phyloP scores from a whole-genome alignment of 1,140 invertebrate genomes.

The Ladona fulva region DNA sequence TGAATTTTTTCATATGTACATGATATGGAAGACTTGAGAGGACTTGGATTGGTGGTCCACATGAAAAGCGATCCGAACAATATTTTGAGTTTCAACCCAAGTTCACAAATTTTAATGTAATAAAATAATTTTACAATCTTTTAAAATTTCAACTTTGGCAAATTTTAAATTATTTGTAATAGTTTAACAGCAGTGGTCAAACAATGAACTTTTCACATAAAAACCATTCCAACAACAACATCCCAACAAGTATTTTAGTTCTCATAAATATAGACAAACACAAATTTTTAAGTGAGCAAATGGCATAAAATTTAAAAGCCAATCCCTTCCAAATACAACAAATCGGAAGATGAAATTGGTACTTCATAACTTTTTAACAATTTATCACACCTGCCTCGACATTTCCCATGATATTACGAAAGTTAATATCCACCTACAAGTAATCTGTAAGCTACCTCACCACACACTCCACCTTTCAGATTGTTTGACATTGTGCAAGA shows the following conservation, averaged over 20 bases:
- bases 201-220: background rate
- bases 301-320: background rate
- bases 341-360: background rate
- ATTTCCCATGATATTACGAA: background rate
- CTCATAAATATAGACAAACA: background rate
- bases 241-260: background rate
- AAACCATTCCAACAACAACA: background rate
- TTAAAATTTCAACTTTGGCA: too few species aligned
- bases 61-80: background rate
- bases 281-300: background rate
- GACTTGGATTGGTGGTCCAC: background rate
- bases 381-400: background rate
- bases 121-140: too few species aligned
- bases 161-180: too few species aligned
- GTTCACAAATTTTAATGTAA: too few species aligned
- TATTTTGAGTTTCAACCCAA: too few species aligned
- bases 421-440: background rate
- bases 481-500: background rate
- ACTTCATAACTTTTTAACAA: background rate
- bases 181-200: too few species aligned
- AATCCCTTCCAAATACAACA: background rate
- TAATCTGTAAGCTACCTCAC: background rate
- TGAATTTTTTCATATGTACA: background rate
- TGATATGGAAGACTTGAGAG: conserved; percentile 2
- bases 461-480: background rate